phyloP scores from a whole-genome alignment of 2,113 vertebrate species.

The Albula goreensis region DNA sequence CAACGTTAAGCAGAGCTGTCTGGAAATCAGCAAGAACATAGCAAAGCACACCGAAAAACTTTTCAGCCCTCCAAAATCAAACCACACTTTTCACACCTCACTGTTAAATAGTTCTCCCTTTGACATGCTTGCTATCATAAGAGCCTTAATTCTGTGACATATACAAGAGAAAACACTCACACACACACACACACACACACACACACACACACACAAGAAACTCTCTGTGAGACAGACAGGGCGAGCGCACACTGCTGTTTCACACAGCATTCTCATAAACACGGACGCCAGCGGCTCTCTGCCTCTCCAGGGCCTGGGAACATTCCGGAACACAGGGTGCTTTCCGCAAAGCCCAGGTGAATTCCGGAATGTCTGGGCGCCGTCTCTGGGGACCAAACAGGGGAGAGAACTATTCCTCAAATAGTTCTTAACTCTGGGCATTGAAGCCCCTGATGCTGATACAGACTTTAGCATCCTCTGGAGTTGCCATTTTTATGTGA shows the following conservation, averaged over 20 bases:
- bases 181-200: too few relatives aligned
- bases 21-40: conserved; percentile 2
- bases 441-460: background rate
- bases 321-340: conserved; percentile 17
- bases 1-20: background rate
- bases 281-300: background rate
- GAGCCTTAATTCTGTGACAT: background rate
- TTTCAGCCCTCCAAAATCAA: background rate
- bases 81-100: background rate
- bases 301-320: background rate
- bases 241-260: background rate
- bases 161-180: background rate
- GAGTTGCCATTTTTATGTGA: too few relatives aligned
- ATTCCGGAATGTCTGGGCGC: background rate
- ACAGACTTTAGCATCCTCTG: too few relatives aligned
- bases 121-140: background rate
- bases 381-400: background rate
- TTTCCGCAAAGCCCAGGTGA: background rate
- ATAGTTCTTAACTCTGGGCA: too few relatives aligned
- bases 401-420: background rate
- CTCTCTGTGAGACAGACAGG: background rate
- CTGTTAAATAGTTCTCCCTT: background rate
- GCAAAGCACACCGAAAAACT: background rate
- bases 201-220: background rate
- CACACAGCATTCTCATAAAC: background rate